Evolutionary conservation across 2,888 invertebrate genomes (phyloP), one percentile per base, ranked within the genome.

Genomic region (Scotopteryx bipunctaria): DNA sequence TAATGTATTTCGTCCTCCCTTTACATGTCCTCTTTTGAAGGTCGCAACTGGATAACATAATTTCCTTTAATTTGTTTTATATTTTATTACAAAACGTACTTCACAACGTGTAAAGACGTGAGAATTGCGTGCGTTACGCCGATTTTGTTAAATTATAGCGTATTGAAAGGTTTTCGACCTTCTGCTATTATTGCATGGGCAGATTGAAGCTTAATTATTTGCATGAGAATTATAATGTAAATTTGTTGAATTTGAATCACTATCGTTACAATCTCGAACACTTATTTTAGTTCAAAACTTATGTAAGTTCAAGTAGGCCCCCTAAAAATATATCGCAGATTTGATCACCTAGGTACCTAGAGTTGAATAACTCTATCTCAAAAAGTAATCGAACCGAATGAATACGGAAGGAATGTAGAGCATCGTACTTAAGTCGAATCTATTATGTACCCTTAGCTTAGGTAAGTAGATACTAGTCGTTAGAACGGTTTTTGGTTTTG

Each of bases 131-230:
- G 77, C 69, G 68, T 69, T 63, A 73, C 65, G 70, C 64, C 73
- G 64, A 71, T 76, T 71, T 71, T 71, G 59, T 48, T 63, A 70
- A 73, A 78, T 80, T 73, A 75, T 63, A 62, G 66, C 69, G 68
- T 73, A 64, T 79, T 65, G 76, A 75, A 78, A 81, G 71, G 69
- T 69, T 75, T 75, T 71, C 70, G 69, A 74, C 79, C 78, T 81
- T 78, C 76, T 48, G 54, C 36, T 54, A 61, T 50, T 67, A 57
- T 61, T 64, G 36, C 53, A 63, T 57, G 57, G 25, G 29, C 44
- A 33, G 33, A 35, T 51, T 57, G 59, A 49, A 60, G 55, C 58
- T 36, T 53, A 59, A 54, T 60, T 41, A 55, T 57, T 56, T 58
- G 49, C 61, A 61, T 57, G 59, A 52, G 61, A 63, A 56, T 68